A percentile compares a stretch with the other conserved stretches of the same genome.
Conservation (phyloP, 2,797 vertebrate genomes). For the Xenops minutus region DNA sequence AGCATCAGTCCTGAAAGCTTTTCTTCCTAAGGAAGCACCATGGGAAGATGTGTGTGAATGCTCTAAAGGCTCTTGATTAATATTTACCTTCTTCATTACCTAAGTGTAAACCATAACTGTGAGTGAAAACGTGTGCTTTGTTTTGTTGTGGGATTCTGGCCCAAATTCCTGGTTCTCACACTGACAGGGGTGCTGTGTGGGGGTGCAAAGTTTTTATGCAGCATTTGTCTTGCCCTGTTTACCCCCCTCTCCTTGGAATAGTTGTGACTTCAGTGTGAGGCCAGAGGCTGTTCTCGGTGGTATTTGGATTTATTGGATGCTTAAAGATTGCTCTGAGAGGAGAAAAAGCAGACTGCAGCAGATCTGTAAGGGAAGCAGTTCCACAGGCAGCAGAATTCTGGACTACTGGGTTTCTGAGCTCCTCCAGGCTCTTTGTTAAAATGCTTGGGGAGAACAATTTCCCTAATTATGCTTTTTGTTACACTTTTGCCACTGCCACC, state of each 20-base stretch:
- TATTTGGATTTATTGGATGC: not conserved
- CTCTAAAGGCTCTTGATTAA: not conserved
- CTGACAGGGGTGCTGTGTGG: not conserved
- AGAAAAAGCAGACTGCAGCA: not conserved
- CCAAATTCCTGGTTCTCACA: not conserved
- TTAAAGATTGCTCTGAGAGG: not conserved
- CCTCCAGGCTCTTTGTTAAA: not conserved
- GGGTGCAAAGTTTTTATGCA: not conserved
- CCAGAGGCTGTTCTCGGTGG: not conserved
- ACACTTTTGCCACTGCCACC: not conserved
- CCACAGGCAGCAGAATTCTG: not conserved
- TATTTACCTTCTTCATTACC: not conserved
- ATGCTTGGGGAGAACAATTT: not conserved
- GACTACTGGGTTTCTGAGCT: not conserved
- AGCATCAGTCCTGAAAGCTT: not conserved
- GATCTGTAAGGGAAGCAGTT: not conserved
- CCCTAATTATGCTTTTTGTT: not conserved
- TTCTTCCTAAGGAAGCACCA: not conserved
- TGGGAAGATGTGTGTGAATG: fast-evolving
- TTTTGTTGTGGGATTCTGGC: not conserved
- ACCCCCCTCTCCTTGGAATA: not conserved
- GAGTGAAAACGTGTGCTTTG: not conserved
- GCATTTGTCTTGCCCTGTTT: not conserved
- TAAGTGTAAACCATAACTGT: fast-evolving
- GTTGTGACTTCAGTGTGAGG: not conserved